These are phyloP conservation scores for Agrilus biguttatus DNA, from an alignment of 2,888 invertebrate species.

Conservation along the genomic window DNA sequence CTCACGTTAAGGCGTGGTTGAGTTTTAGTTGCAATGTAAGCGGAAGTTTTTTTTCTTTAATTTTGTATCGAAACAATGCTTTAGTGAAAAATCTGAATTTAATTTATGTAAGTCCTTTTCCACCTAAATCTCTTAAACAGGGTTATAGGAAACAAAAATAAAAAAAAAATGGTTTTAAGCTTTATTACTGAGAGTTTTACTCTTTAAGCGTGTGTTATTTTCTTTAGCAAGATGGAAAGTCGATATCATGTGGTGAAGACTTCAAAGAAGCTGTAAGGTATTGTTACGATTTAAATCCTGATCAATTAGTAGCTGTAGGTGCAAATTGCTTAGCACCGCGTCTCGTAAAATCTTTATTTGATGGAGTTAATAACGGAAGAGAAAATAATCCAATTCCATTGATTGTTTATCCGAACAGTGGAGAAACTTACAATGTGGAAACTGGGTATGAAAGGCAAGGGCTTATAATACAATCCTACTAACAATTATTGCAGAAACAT, in stretches of 20 bases:
- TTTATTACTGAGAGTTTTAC: too few species aligned
- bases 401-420: constrained; percentile 87
- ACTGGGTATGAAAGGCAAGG: constrained; percentile 39
- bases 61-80: too few species aligned
- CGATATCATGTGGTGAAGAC: constrained; percentile 65
- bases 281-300: constrained; percentile 43
- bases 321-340: constrained; percentile 73
- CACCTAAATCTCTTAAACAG: too few species aligned
- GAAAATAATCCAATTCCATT: constrained; percentile 46
- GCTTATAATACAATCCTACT: too few species aligned
- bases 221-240: constrained; percentile 39
- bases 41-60: too few species aligned
- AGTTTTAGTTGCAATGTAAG: constrained; percentile 74
- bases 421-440: constrained; percentile 61
- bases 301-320: constrained; percentile 75
- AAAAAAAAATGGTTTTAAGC: too few species aligned
- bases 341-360: constrained; percentile 45
- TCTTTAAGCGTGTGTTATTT: neutral
- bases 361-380: constrained; percentile 36
- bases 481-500: too few species aligned
- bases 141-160: too few species aligned
- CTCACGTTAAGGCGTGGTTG: constrained; percentile 70
- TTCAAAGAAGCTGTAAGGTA: constrained; percentile 58
- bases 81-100: too few species aligned
- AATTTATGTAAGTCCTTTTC: too few species aligned